Evolutionary conservation across 1,140 invertebrate species (phyloP).

Genomic region (Pachyrhynchus sulphureomaculatus): DNA sequence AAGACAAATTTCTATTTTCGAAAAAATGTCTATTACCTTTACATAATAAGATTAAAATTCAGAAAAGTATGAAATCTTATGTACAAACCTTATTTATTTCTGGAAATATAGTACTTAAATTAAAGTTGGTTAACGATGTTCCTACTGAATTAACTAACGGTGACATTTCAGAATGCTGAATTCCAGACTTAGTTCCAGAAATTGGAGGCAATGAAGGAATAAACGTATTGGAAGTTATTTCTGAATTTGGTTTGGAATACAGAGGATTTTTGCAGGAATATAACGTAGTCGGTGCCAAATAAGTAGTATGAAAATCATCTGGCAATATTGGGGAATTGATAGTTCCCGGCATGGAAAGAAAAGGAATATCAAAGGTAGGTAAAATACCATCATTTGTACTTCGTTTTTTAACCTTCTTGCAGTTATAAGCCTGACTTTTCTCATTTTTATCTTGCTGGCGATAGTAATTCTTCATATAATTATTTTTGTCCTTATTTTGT

Average conservation of each 20-base stretch:
- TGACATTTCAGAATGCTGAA: conserved; percentile 46
- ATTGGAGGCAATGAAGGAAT: conserved; percentile 37
- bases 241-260: conserved; percentile 38
- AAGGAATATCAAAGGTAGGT: conserved; percentile 47
- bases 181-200: conserved; percentile 30
- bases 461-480: conserved; percentile 20
- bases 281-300: conserved; percentile 44
- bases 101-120: conserved; percentile 68
- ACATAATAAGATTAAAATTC: too few species aligned
- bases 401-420: conserved; percentile 34
- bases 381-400: conserved; percentile 32
- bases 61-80: too few species aligned
- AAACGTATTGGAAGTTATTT: conserved; percentile 31
- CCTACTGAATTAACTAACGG: conserved; percentile 47
- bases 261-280: conserved; percentile 49
- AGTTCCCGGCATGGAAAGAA: conserved; percentile 46
- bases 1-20: too few species aligned
- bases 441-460: conserved; percentile 22
- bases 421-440: conserved; percentile 21
- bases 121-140: conserved; percentile 66
- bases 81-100: conserved; percentile 65
- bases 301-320: conserved; percentile 49
- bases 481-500: conserved; percentile 23
- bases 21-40: too few species aligned
- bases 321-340: conserved; percentile 51